Conservation (phyloP, 1,140 invertebrate species). For the Aleiodes sp. region DNA sequence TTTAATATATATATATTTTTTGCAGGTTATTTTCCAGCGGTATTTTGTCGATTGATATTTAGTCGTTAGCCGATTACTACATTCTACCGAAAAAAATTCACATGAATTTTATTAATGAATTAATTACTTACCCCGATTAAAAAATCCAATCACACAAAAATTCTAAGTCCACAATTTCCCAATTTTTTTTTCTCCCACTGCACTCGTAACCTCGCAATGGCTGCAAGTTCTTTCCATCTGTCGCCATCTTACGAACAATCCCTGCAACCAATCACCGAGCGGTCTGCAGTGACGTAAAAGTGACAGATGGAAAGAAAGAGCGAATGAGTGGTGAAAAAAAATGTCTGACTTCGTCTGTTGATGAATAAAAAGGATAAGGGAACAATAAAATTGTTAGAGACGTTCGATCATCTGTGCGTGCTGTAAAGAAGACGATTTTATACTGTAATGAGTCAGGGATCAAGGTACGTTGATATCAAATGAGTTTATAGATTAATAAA, state of each 20-base stretch:
- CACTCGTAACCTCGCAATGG: slow-evolving; percentile 7
- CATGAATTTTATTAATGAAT: no score
- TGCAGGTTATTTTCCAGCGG: no score
- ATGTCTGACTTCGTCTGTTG: background rate
- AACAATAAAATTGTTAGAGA: background rate
- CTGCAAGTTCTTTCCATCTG: background rate
- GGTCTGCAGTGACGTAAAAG: background rate
- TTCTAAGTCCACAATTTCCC: background rate
- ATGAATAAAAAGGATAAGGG: background rate
- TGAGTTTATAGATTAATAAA: background rate
- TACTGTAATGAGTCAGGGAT: slow-evolving; percentile 42
- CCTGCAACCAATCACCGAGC: background rate
- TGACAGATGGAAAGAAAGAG: background rate
- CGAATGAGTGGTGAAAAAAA: background rate
- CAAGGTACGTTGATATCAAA: slow-evolving; percentile 36
- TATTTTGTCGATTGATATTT: no score
- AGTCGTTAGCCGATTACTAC: no score
- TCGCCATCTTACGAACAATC: background rate
- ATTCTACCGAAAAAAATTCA: no score
- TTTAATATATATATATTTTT: no score
- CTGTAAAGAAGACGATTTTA: slow-evolving; percentile 40
- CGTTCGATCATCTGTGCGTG: background rate
- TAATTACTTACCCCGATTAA: background rate
- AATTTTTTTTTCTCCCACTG: background rate
- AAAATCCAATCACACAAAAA: background rate